Evolutionary conservation across 2,888 invertebrate species (phyloP).

Genomic region (Epistrophella euchroma): DNA sequence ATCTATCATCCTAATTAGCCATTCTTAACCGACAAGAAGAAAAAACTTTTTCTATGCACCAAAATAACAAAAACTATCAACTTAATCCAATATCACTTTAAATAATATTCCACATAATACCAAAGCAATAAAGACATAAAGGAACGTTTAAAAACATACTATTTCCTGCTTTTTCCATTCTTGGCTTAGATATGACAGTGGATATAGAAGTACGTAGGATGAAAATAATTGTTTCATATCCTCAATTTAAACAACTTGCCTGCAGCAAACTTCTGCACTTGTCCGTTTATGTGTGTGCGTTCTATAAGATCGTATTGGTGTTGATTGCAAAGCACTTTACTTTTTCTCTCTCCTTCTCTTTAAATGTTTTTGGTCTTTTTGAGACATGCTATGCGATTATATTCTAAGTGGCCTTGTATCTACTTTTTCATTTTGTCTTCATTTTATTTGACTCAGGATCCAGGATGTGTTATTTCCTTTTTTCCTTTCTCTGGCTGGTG

Average conservation of each 20-base stretch:
- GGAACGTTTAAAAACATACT: constrained; percentile 52
- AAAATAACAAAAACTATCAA: background rate
- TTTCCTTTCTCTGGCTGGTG: constrained; percentile 3
- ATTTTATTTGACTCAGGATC: constrained; percentile 24
- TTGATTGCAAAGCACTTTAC: constrained; percentile 35
- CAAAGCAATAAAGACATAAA: constrained; percentile 24
- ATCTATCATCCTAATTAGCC: too few species aligned
- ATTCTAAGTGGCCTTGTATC: constrained; percentile 38
- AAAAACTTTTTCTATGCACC: background rate
- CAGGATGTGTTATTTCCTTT: constrained; percentile 31
- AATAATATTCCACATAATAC: background rate
- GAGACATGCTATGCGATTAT: constrained; percentile 2
- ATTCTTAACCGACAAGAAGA: background rate
- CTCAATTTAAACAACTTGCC: constrained; percentile 68
- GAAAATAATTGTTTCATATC: constrained; percentile 71
- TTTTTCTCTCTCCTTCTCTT: background rate
- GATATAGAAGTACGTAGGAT: constrained; percentile 44
- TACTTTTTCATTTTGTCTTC: constrained; percentile 1
- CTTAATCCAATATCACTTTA: constrained; percentile 8
- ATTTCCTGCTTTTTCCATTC: constrained; percentile 55
- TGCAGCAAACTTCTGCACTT: constrained; percentile 46
- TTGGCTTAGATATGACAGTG: constrained; percentile 27
- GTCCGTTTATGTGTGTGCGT: background rate
- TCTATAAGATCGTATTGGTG: constrained; percentile 15
- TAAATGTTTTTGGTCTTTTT: constrained; percentile 5